These are phyloP conservation scores for Odontomachus brunneus DNA, from an alignment of 1,140 invertebrate genomes.

Conservation along the genomic window DNA sequence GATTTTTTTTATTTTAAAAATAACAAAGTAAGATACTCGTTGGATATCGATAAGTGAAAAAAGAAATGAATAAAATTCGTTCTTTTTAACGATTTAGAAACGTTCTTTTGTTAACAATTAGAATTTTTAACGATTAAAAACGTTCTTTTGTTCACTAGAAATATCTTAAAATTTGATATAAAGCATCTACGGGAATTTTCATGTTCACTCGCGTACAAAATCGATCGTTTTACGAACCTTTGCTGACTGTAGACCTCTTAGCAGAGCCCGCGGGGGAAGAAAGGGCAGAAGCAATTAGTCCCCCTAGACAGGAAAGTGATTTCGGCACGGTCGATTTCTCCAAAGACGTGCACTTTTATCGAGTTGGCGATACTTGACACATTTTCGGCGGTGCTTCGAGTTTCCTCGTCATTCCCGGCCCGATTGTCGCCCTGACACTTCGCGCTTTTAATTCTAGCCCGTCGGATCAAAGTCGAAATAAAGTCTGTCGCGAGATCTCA, in stretches of 20 bases:
- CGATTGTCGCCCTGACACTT: not conserved
- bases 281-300: slow-evolving; percentile 66
- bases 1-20: too few relatives aligned
- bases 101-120: too few relatives aligned
- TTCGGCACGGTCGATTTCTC: slow-evolving; percentile 60
- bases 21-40: too few relatives aligned
- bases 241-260: slow-evolving; percentile 56
- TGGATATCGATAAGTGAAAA: too few relatives aligned
- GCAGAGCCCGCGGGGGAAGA: slow-evolving; percentile 14
- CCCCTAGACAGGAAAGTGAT: slow-evolving; percentile 68
- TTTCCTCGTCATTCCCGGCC: slow-evolving; percentile 42
- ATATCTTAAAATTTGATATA: slow-evolving; percentile 13
- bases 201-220: not conserved
- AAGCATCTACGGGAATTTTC: not conserved
- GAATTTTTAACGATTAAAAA: too few relatives aligned
- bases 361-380: slow-evolving; percentile 71
- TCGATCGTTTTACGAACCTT: slow-evolving; percentile 66
- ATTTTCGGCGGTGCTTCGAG: slow-evolving; percentile 58
- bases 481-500: not conserved
- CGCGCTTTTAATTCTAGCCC: not conserved
- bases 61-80: too few relatives aligned
- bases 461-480: not conserved
- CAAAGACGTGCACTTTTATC: slow-evolving; percentile 66
- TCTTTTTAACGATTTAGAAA: too few relatives aligned
- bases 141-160: not conserved